Percentiles rank a stretch among this genome's conserved stretches.
Evolutionary conservation across 2,888 invertebrate genomes (phyloP).

Genomic region (Ferrisia virgata): DNA sequence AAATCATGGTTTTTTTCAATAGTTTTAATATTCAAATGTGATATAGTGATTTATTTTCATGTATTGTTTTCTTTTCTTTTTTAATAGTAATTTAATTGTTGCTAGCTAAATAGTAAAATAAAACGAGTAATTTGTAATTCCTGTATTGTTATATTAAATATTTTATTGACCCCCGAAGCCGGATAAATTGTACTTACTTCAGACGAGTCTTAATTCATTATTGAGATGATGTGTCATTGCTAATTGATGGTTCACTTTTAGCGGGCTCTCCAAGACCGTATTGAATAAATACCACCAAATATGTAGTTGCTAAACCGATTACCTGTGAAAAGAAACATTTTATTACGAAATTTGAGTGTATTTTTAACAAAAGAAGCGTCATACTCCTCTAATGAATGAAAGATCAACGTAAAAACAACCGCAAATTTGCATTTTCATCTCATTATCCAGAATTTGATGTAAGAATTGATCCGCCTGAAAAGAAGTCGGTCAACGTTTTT

Average conservation of each 20-base stretch:
- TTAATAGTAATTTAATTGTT: constrained; percentile 24
- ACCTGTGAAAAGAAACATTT: constrained; percentile 31
- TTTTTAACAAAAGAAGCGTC: too few relatives aligned
- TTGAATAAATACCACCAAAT: constrained; percentile 47
- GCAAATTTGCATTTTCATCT: constrained; percentile 45
- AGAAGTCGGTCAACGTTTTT: neutral
- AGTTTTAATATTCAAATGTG: constrained; percentile 19
- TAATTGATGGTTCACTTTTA: neutral
- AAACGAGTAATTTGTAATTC: constrained; percentile 19
- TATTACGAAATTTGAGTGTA: too few relatives aligned
- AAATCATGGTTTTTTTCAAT: constrained; percentile 13
- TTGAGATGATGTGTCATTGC: neutral
- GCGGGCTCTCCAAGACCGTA: constrained; percentile 36
- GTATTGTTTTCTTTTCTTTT: constrained; percentile 20
- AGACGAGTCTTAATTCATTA: neutral
- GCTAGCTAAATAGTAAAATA: constrained; percentile 21
- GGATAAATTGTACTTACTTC: neutral
- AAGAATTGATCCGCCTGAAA: constrained; percentile 45
- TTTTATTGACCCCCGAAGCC: constrained; percentile 1
- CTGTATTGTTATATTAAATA: constrained; percentile 28
- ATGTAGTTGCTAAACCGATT: constrained; percentile 46
- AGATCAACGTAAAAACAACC: constrained; percentile 46
- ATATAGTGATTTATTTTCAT: constrained; percentile 18
- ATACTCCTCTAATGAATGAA: constrained; percentile 46
- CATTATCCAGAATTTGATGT: constrained; percentile 41